Evolutionary conservation across 2,888 invertebrate species (phyloP), one percentile per base, ranked within the genome.

Genomic region (Tridacna crocea): DNA sequence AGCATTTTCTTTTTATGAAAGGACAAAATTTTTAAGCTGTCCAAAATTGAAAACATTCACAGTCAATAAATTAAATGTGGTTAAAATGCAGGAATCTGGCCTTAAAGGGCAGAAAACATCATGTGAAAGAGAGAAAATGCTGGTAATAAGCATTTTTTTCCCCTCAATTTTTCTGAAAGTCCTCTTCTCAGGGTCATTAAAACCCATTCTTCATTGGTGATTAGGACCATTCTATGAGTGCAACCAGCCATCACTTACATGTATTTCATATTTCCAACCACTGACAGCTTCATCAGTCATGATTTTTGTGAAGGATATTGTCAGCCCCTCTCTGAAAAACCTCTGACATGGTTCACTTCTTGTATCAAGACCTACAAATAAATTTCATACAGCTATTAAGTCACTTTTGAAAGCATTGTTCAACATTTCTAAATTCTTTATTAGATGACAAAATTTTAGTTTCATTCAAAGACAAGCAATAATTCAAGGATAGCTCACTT

Each of bases 211-310:
- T 36, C 8, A 36, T 36, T 2, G 8, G 36, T 2, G 36, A 8
- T 8, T 36, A 36, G 8, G 36, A 36, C 3, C 36, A 36, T 2
- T 36, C 36, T 36, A 36, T 36, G 36, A 8, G 36, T 36, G 36
- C 36, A 36, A 36, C 3, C 36, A 36, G 36, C 8, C 36, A 36
- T 36, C 36, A 92, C 94, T 93, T 90, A 95, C 97, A 95, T 99
- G 99, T 94, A 99, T 99, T 95, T 99, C 99, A 92, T 97, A 96
- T 95, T 99, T 99, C 99, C 99, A 99, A 92, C 98, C 98, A 93
- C 97, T 97, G 75, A 99, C 99, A 76, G 99, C 99, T 95, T 99
- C 99, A 95, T 99, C 99, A 24, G 98, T 98, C 92, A 99, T 96
- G 93, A 99, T 98, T 95, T 99, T 99, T 73, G 98, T 98, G 95